Evolutionary conservation across 92 coral and sea anemone species (phyloP).

Genomic region (Siderastrea siderea): DNA sequence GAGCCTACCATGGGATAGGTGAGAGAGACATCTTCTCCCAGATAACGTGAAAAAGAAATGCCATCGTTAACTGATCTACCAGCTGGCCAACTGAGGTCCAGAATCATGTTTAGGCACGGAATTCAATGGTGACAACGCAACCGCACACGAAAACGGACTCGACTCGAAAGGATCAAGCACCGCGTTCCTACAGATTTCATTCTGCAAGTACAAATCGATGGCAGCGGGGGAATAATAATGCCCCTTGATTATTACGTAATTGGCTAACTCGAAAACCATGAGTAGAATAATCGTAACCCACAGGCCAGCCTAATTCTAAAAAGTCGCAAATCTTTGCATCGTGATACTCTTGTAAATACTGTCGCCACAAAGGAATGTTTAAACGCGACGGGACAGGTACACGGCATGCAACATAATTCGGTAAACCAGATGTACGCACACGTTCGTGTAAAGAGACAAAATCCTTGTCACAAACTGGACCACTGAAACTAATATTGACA

Average conservation of each 20-base stretch:
- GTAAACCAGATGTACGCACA: neutral
- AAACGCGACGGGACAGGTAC: slow-evolving; percentile 23
- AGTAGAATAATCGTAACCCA: too few relatives aligned
- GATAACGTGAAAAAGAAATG: neutral
- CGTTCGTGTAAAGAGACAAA: neutral
- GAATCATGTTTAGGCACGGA: too few relatives aligned
- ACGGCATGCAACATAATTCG: neutral
- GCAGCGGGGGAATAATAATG: slow-evolving; percentile 24
- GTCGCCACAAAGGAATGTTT: slow-evolving; percentile 24
- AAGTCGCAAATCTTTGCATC: too few relatives aligned
- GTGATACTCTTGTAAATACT: slow-evolving; percentile 6
- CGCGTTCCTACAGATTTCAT: neutral
- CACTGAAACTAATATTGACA: neutral
- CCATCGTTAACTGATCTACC: slow-evolving; percentile 12
- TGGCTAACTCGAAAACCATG: neutral
- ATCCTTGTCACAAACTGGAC: neutral
- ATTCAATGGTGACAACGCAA: slow-evolving; percentile 35
- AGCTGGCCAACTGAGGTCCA: slow-evolving; percentile 27
- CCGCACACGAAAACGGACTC: slow-evolving; percentile 11
- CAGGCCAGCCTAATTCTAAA: too few relatives aligned
- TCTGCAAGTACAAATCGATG: slow-evolving; percentile 13
- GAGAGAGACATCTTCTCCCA: neutral
- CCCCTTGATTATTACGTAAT: slow-evolving; percentile 42
- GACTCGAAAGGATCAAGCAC: slow-evolving; percentile 19
- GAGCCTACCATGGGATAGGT: too few relatives aligned